Conservation (phyloP, 2,797 vertebrate species). For the Coccyzus lansbergi region DNA sequence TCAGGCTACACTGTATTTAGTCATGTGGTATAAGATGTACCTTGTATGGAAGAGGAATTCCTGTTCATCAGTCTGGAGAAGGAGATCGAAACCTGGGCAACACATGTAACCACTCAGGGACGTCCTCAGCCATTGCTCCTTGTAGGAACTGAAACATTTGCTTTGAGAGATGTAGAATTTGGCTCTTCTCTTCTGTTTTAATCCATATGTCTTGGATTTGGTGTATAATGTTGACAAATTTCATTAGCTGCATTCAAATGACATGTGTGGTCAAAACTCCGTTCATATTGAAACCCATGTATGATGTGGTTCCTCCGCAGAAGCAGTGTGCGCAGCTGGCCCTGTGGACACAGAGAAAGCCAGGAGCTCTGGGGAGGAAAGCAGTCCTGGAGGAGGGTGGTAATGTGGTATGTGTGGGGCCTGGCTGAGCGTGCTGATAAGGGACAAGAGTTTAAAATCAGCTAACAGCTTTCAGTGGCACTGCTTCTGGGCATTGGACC, state of each 20-base stretch:
- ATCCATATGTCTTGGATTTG: background rate
- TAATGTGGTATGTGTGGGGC: too few species aligned
- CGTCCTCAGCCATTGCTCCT: background rate
- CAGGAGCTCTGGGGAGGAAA: too few species aligned
- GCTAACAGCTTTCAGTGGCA: background rate
- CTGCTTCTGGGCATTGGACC: background rate
- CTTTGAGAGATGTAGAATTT: background rate
- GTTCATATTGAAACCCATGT: background rate
- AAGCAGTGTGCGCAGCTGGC: background rate
- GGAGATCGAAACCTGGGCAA: background rate
- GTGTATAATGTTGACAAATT: background rate
- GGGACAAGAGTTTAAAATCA: background rate
- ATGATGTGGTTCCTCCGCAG: background rate
- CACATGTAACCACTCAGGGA: background rate
- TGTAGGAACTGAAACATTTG: background rate
- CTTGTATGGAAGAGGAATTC: background rate
- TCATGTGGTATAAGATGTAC: background rate
- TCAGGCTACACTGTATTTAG: background rate
- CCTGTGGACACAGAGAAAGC: background rate
- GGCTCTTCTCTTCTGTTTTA: background rate
- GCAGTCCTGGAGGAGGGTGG: background rate
- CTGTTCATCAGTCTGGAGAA: background rate
- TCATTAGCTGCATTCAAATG: background rate
- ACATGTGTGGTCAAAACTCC: background rate
- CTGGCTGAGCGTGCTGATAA: background rate